These are phyloP conservation scores for Phocides pigmalion DNA, from an alignment of 1,140 invertebrate species.

Conservation along the genomic window DNA sequence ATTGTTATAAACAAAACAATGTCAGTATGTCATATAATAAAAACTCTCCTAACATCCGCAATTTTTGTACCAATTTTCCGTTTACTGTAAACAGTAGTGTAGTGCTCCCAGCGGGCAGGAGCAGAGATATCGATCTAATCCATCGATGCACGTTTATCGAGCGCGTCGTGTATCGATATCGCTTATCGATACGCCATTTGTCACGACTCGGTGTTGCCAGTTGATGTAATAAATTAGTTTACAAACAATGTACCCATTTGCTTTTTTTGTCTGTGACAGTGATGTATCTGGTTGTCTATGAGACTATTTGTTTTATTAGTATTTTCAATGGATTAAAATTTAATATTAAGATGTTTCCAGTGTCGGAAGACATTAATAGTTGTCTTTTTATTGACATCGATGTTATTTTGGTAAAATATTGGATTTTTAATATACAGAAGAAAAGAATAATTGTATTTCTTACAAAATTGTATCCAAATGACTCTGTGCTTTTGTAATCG, in stretches of 20 bases:
- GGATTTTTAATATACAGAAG: no score
- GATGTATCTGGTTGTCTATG: slow-evolving; percentile 17
- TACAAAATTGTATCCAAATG: no score
- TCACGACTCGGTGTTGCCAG: slow-evolving; percentile 29
- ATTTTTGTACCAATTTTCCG: no score
- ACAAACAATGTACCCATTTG: slow-evolving; percentile 15
- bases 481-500: no score
- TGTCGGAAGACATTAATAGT: no score
- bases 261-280: slow-evolving; percentile 23
- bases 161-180: slow-evolving; percentile 64
- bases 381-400: no score
- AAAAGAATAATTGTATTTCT: no score
- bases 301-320: not conserved
- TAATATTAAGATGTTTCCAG: no score
- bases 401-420: no score
- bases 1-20: no score
- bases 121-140: slow-evolving; percentile 72
- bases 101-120: slow-evolving; percentile 37
- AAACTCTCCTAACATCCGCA: no score
- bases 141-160: slow-evolving; percentile 71
- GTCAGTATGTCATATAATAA: no score
- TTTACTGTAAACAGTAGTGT: slow-evolving; percentile 19
- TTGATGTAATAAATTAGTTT: slow-evolving; percentile 33
- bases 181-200: slow-evolving; percentile 69
- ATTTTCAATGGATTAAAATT: not conserved